These are phyloP conservation scores for Esox lucius DNA, from an alignment of 2,797 vertebrate species.

Conservation along the genomic window DNA sequence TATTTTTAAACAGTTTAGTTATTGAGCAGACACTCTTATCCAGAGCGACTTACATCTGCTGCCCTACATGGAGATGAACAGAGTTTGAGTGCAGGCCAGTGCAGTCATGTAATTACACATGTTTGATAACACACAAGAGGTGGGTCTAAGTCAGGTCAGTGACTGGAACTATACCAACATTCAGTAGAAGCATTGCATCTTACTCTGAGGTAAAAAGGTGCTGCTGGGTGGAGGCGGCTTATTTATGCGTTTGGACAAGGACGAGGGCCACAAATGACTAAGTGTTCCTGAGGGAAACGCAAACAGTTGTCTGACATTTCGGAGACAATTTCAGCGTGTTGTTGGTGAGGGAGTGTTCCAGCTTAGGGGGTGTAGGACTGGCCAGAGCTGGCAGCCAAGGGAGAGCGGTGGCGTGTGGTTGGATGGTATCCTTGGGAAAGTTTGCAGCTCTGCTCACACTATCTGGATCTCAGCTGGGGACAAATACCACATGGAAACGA, in stretches of 20 bases:
- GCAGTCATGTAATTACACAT: too few species aligned
- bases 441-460: conserved; percentile 76
- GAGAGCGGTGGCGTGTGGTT: conserved; percentile 63
- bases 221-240: not conserved
- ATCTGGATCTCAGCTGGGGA: conserved; percentile 79
- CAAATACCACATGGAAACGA: conserved; percentile 81
- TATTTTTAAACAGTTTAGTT: too few species aligned
- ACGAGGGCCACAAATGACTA: conserved; percentile 23
- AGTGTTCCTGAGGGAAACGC: conserved; percentile 45
- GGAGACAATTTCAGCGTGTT: conserved; percentile 45
- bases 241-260: not conserved
- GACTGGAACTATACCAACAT: not conserved
- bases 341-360: conserved; percentile 27
- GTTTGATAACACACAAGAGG: not conserved
- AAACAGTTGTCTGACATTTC: conserved; percentile 45
- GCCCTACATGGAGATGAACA: too few species aligned
- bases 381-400: conserved; percentile 11
- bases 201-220: conserved; percentile 19
- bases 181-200: not conserved
- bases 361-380: not conserved
- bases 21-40: too few species aligned
- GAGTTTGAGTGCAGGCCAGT: too few species aligned
- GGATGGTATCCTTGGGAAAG: conserved; percentile 82
- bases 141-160: not conserved
- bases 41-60: too few species aligned